Evolutionary conservation across 2,113 vertebrate species (phyloP), one percentile per base, ranked within the genome.

Genomic region (Poeciliopsis prolifica): DNA sequence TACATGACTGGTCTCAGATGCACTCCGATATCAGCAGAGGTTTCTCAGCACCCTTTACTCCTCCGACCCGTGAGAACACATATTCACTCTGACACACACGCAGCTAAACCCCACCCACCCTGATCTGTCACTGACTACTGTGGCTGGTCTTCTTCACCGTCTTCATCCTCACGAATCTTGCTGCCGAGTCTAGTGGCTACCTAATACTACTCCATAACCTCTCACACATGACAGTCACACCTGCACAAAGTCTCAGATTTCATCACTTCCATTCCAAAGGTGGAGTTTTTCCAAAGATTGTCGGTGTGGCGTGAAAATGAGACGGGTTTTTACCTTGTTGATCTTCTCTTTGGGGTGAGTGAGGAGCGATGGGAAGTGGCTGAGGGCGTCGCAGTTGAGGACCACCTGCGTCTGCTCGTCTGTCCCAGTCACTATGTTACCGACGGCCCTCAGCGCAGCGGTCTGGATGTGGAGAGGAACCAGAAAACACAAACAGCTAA

Each of bases 341-440:
- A 99, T 99, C 94, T 99, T 99, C 94, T 99, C 98, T 94, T 99
- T 99, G 78, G 97, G 96, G 94, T 99, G 98, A 63, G 97, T 96
- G 88, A 99, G 96, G 81, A 99, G 96, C 61, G 97, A 95, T 72
- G 97, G 97, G 83, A 99, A 99, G 89, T 99, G 97, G 76, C 96
- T 95, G 81, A 99, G 95, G 64, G 98, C 98, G 37, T 99, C 97
- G 85, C 98, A 99, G 87, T 99, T 99, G 81, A 99, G 95, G 79
- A 99, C 98, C 48, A 98, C 98, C 89, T 99, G 98, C 44, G 98
- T 99, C 93, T 99, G 98, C 85, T 99, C 98, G 24, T 99, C 98
- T 12, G 98, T 99, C 80, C 98, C 98, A 6, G 98, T 99, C 91
- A 99, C 98, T 22, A 99, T 99, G 92, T 99, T 99, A 28, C 98